Base-by-base conservation (phyloP, 2,888 invertebrate species). In the Pecten maximus region DNA sequence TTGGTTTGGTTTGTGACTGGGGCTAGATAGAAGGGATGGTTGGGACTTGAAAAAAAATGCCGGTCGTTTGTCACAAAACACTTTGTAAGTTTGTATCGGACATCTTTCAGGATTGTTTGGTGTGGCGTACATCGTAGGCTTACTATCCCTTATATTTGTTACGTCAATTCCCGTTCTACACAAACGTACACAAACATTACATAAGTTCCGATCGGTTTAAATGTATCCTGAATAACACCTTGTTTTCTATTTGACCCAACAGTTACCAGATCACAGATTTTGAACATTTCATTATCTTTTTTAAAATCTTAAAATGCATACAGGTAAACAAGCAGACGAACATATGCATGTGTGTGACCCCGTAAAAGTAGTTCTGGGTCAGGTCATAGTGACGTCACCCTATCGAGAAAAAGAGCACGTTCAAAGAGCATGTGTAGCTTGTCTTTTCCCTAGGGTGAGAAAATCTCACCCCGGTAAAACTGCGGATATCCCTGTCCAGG, bases 21-120 rank as follows among this genome's bases (percentile, higher is more conserved):
- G n/a, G n/a, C 40, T 40, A 89, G 39, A 40, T 89, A 89, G n/a
- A 89, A 89, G 35, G 40, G 89, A 39, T 89, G 15, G 60, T 74
- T 54, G 2, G 60, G 60, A 19, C 74, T 10, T n/a, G 39, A 89
- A 40, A n/a, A 40, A 89, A 35, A 54, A 23, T 8, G 40, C 74
- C 28, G 89, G 89, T 40, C 89, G 1, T 16, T 74, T 54, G 35
- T 44, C 48, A n/a, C 39, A 40, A 60, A 74, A n/a, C 15, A 89
- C 60, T 60, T 28, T 89, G 35, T 89, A 89, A 0, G 89, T 40
- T 12, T n/a, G 39, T 19, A 88, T 50, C 35, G 88, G 54, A 23
- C 88, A 89, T 39, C 86, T 40, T 44, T 89, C 89, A n/a, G 19
- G 4, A 44, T 87, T 23, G 4, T 74, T 40, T 12, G 86, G 89